Evolutionary conservation across 1,140 invertebrate genomes (phyloP).

Genomic region (Riptortus pedestris): DNA sequence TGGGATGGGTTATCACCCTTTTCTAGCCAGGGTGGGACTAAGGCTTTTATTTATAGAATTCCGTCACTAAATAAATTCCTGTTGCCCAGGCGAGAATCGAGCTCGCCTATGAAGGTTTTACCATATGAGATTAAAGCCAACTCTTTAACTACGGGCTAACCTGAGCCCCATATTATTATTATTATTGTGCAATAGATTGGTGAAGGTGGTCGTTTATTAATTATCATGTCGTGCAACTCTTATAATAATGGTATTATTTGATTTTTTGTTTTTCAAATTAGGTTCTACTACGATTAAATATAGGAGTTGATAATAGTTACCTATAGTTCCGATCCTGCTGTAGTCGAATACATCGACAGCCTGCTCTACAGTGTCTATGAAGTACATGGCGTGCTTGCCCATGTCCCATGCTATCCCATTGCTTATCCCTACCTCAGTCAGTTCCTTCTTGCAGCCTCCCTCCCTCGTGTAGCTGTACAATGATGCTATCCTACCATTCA

Average conservation of each 20-base stretch:
- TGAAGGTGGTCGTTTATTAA: background rate
- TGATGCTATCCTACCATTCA: background rate
- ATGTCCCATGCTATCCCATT: constrained; percentile 74
- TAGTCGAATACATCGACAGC: constrained; percentile 63
- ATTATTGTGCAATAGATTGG: background rate
- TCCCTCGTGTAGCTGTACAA: background rate
- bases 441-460: constrained; percentile 32
- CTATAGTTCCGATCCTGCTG: constrained; percentile 52
- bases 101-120: too few species aligned
- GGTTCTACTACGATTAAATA: background rate
- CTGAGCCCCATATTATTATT: background rate
- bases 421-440: constrained; percentile 51
- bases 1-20: too few species aligned
- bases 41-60: too few species aligned
- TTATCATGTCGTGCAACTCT: background rate
- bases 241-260: background rate
- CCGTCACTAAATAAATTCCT: too few species aligned
- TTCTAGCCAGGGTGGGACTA: too few species aligned
- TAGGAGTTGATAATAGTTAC: constrained; percentile 41
- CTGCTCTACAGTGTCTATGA: constrained; percentile 57
- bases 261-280: background rate
- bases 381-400: constrained; percentile 59
- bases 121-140: background rate
- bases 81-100: too few species aligned
- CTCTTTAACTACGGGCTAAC: background rate